A percentile compares a stretch with the other conserved stretches of the same genome.
Conservation (phyloP, 2,113 vertebrate genomes). For the Lepus timidus region DNA sequence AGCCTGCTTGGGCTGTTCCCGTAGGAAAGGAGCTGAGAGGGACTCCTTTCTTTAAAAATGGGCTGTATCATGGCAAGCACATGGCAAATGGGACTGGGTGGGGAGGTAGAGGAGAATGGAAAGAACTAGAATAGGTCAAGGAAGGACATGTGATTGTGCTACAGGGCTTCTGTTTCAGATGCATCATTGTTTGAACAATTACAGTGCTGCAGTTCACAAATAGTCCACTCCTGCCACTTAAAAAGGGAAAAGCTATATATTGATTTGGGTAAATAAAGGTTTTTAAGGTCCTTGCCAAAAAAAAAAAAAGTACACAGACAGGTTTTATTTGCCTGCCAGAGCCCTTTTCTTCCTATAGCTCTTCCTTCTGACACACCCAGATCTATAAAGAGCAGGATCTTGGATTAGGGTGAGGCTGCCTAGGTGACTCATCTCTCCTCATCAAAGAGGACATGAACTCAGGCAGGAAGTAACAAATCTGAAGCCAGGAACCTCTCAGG, state of each 20-base stretch:
- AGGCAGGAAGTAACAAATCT: neutral
- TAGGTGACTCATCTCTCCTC: neutral
- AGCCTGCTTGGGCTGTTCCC: neutral
- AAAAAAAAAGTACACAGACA: neutral
- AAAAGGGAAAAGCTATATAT: neutral
- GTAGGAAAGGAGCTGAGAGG: neutral
- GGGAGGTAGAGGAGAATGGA: fast-evolving
- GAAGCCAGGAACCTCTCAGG: neutral
- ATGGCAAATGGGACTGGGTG: fast-evolving
- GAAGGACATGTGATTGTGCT: neutral
- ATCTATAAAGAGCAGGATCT: neutral
- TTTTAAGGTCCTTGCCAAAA: neutral
- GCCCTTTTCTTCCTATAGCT: neutral
- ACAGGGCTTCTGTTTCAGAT: neutral
- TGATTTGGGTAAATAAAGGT: neutral
- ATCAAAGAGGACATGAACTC: neutral
- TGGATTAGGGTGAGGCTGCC: neutral
- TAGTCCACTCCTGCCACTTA: neutral
- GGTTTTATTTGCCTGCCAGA: neutral
- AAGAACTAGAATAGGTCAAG: neutral
- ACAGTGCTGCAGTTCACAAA: neutral
- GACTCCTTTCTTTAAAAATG: neutral
- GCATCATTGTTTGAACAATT: neutral
- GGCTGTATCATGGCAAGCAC: too few relatives aligned
- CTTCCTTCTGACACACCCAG: neutral